phyloP scores from a whole-genome alignment of 1,140 invertebrate species.

The Drosophila biarmipes region DNA sequence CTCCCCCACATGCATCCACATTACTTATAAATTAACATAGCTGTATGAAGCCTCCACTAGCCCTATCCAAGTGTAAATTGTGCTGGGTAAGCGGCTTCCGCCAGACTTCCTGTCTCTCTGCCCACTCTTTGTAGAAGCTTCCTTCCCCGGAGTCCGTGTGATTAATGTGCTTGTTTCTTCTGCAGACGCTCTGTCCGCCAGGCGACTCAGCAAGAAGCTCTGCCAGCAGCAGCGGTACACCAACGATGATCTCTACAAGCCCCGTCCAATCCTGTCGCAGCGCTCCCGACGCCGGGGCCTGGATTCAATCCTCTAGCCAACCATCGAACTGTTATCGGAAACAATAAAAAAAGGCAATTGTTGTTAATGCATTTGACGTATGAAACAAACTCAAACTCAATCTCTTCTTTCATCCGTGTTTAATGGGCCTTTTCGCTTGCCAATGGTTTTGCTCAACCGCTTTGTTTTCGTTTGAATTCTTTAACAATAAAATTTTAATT shows the following conservation, averaged over 20 bases:
- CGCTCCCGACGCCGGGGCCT: conserved; percentile 74
- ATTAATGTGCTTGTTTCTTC: conserved; percentile 28
- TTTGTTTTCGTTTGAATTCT: conserved; percentile 43
- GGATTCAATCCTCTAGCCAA: conserved; percentile 67
- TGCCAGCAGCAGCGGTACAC: conserved; percentile 86
- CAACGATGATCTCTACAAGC: conserved; percentile 89
- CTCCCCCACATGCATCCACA: conserved; percentile 63
- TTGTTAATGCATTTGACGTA: conserved; percentile 72
- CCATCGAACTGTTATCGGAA: conserved; percentile 26
- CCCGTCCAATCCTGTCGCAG: conserved; percentile 85
- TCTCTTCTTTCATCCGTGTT: conserved; percentile 49
- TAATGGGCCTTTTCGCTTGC: conserved; percentile 38
- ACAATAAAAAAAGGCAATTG: conserved; percentile 58
- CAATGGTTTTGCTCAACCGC: conserved; percentile 23
- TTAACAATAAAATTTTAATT: conserved; percentile 75
- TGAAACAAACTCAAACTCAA: conserved; percentile 34
- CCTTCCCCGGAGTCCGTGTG: background rate
- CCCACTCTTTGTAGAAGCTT: background rate
- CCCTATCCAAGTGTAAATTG: conserved; percentile 7
- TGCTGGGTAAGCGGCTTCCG: conserved; percentile 47
- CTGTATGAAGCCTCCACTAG: conserved; percentile 24
- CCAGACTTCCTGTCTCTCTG: conserved; percentile 1
- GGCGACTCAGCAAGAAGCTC: conserved; percentile 62
- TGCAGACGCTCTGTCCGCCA: conserved; percentile 44
- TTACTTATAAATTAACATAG: conserved; percentile 25